Evolutionary conservation across 2,113 vertebrate species (phyloP), one percentile per base, ranked within the genome.

Genomic region (Engraulis encrasicolus): DNA sequence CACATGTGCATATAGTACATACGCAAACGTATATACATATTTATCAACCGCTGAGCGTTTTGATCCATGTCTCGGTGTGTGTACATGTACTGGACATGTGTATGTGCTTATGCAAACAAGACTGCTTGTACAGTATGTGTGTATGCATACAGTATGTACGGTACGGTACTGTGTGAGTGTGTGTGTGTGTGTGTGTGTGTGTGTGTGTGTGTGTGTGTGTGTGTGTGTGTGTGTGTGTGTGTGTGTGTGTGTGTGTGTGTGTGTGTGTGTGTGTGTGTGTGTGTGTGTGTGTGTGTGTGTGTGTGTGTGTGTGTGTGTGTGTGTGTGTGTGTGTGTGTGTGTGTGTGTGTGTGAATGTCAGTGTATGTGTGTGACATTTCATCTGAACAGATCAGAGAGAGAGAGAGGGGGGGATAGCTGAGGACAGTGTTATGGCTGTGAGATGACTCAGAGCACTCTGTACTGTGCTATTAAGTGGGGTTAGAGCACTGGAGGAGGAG

Each of bases 191-290:
- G n/a, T 58, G 88, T 81, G 77, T 83, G 66, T 87, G 85, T 58
- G 84, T 19, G 6, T 58, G 52, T 20, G n/a, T 58, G 17, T 58
- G 20, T n/a, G n/a, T 58, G 54, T 20, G n/a, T 1, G n/a, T n/a
- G 58, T 86, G 86, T 50, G 50, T 78, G 82, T 77, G 50, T 84
- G 58, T 81, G 58, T 81, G 81, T 84, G 83, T 86, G 81, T 40
- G 79, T 45, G 71, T 80, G 82, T 61, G 78, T 79, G 50, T 79
- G 83, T 37, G 15, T 6, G 61, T 20, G 23, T 77, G 81, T 15
- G 40, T 5, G 40, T 45, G 40, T 45, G 40, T 45, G 40, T 45
- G 9, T 14, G 19, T 2, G 6, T n/a, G 19, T 58, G 54, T 58
- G 19, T 6, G 54, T 58, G 54, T 23, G 19, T 58, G 54, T 23